A percentile compares a stretch with the other conserved stretches of the same genome.
Conservation (phyloP, 64 coral and sea anemone genomes). For the Stylophora pistillata region DNA sequence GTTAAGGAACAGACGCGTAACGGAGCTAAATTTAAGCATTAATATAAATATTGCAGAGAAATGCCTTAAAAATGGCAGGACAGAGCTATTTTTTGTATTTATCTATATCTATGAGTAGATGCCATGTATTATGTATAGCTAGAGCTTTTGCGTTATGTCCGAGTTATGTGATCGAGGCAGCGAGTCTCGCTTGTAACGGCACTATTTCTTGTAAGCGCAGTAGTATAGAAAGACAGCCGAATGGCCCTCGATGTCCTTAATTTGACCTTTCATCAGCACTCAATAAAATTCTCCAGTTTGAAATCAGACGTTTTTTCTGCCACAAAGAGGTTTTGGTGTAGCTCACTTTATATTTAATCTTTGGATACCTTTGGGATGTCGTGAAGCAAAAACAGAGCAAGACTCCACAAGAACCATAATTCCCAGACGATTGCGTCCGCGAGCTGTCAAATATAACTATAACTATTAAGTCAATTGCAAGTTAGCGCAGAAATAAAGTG, state of each 20-base stretch:
- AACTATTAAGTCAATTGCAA: no score
- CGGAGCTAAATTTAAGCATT: not conserved
- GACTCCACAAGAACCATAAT: slow-evolving; percentile 32
- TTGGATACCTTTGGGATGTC: not conserved
- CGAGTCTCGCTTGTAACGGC: no score
- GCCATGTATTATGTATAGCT: no score
- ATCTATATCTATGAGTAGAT: no score
- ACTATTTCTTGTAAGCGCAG: no score
- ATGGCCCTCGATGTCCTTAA: no score
- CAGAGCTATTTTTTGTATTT: not conserved
- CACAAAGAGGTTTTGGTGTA: not conserved
- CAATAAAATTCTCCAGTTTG: no score
- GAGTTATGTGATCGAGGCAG: no score
- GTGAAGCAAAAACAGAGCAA: slow-evolving; percentile 35
- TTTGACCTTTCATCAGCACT: no score
- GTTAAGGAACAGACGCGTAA: not conserved
- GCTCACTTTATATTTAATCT: not conserved
- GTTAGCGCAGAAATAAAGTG: no score
- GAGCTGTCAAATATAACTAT: slow-evolving; percentile 47
- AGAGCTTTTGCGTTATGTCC: no score
- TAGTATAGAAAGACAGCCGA: no score
- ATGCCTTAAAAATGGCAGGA: not conserved
- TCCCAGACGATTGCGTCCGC: slow-evolving; percentile 31
- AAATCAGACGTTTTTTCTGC: not conserved
- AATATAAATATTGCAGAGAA: not conserved